Conservation (phyloP, 2,113 vertebrate genomes). For the Oxyura jamaicensis region DNA sequence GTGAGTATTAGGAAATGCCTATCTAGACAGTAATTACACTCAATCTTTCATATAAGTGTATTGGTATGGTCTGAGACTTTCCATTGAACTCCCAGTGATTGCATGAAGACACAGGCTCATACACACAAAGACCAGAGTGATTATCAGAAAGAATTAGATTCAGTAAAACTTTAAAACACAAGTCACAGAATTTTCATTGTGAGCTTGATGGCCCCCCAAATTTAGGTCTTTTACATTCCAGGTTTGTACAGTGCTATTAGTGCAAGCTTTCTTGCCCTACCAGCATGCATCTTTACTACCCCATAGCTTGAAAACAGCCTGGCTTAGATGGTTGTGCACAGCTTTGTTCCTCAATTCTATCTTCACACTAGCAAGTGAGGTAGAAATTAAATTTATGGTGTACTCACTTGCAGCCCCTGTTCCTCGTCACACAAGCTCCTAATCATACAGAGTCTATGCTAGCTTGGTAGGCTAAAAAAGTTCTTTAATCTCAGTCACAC, state of each 20-base stretch:
- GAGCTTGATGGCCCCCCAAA: background rate
- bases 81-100: background rate
- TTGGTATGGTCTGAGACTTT: background rate
- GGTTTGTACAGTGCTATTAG: background rate
- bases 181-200: background rate
- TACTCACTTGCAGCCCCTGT: background rate
- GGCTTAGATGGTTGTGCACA: background rate
- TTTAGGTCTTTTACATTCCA: background rate
- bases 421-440: rapidly evolving
- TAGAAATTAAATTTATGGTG: background rate
- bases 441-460: background rate
- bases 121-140: background rate
- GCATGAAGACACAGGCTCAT: background rate
- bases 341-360: background rate
- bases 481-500: background rate
- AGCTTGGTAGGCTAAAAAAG: background rate
- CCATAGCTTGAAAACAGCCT: background rate
- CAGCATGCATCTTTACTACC: background rate
- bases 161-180: background rate
- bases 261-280: background rate
- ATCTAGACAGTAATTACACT: background rate
- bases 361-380: no score
- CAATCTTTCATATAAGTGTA: background rate
- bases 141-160: background rate
- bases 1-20: background rate